Evolutionary conservation across 2,113 vertebrate species (phyloP).

Genomic region (Macrotis lagotis): DNA sequence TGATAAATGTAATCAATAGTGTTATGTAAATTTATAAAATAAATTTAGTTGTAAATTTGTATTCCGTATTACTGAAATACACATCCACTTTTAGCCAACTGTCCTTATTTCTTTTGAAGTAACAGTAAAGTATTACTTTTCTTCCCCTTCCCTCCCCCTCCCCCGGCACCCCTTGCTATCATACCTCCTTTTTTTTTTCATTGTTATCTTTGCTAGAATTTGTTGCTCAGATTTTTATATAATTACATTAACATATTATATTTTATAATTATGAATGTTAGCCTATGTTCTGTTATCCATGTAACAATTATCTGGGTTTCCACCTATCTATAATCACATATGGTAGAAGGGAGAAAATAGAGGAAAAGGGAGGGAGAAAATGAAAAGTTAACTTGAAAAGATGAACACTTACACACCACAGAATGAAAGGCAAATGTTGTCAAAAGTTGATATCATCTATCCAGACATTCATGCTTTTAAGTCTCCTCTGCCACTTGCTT

Average conservation of each 20-base stretch:
- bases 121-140: not conserved
- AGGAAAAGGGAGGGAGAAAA: constrained; percentile 19
- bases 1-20: not conserved
- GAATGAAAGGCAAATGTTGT: constrained; percentile 1
- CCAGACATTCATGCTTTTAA: not conserved
- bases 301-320: constrained; percentile 14
- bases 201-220: constrained; percentile 36
- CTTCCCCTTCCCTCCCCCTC: not conserved
- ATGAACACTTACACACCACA: not conserved
- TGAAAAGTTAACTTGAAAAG: constrained; percentile 22
- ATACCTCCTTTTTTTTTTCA: not conserved
- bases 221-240: constrained; percentile 26
- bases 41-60: no score
- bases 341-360: not conserved
- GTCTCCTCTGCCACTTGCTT: not conserved
- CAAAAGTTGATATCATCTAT: not conserved
- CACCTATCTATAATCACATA: constrained; percentile 3
- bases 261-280: no score
- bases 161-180: not conserved
- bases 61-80: no score
- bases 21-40: no score
- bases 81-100: not conserved
- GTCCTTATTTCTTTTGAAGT: constrained; percentile 47
- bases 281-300: not conserved
- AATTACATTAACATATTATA: no score